Evolutionary conservation across 2,797 vertebrate genomes (phyloP), one percentile per base, ranked within the genome.

Genomic region (Vultur gryphus): DNA sequence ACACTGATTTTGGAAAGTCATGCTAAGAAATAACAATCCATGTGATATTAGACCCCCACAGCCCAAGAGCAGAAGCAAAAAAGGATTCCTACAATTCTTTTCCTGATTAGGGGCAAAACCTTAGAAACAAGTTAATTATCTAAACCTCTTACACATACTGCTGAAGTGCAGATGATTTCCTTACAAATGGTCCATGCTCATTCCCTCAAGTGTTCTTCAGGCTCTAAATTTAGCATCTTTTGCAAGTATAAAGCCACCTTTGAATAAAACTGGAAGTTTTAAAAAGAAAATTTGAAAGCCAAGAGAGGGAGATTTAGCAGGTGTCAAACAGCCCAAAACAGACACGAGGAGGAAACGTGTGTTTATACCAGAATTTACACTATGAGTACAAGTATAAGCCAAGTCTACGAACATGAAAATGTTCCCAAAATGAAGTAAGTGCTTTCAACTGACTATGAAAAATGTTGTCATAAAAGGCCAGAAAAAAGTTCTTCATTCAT

Each of bases 111-210:
- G 67, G 54, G 69, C 65, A 93, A 95, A 89, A 90, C 49, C 57
- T 70, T 64, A 77, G 85, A 91, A 94, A 70, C 5, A 51, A 75
- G 39, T 76, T 93, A 82, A 75, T 93, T 94, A 94, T 86, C 76
- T 88, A 87, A 81, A 80, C 20, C 41, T 90, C 70, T 93, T 88
- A 73, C 9, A 79, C 14, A 41, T 16, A 35, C 10, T 46, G 33
- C 57, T 43, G 62, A 88, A 88, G 46, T 35, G 46, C 25, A 69
- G 49, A 51, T 64, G 6, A 90, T 78, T 88, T 91, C 44, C 54
- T 75, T 71, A 84, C 11, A 93, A 90, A 84, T 57, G 13, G 41
- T 52, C 48, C n/a, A 29, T 51, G 24, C 17, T 85, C 19, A 51
- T 84, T 85, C 37, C 49, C 41, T 88, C 31, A 75, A 83, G 87